phyloP scores from a whole-genome alignment of 2,888 invertebrate species.

The Stramonita haemastoma region DNA sequence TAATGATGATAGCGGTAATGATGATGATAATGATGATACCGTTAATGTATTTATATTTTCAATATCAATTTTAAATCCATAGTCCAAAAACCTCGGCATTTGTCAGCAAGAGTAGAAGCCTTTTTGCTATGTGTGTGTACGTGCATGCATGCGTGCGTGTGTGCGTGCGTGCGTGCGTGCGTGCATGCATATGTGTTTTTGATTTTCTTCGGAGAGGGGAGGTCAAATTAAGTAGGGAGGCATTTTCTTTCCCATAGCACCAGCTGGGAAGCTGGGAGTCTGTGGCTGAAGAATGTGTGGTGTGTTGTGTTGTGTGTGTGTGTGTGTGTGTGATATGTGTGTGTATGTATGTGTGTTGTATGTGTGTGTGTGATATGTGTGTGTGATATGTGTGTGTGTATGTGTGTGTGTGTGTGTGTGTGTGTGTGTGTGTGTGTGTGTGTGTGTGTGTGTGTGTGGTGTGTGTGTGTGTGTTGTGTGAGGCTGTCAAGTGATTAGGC shows the following conservation, averaged over 20 bases:
- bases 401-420: neutral
- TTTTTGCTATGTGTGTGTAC: neutral
- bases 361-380: neutral
- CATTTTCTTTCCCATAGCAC: no score
- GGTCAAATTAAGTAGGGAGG: neutral
- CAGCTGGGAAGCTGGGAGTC: no score
- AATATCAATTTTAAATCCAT: no score
- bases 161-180: neutral
- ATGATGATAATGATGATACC: no score
- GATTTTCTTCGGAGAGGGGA: neutral
- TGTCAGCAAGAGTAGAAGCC: no score
- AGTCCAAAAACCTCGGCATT: no score
- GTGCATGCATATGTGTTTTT: conserved; percentile 2
- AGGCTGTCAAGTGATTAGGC: conserved; percentile 8
- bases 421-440: neutral
- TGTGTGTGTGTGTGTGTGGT: conserved; percentile 10
- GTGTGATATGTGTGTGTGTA: neutral
- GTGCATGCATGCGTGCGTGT: neutral
- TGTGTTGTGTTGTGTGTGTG: neutral
- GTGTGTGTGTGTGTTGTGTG: neutral
- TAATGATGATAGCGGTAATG: no score
- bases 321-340: neutral
- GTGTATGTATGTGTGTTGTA: neutral
- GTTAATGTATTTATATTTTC: no score
- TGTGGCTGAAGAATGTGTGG: no score